These are phyloP conservation scores for Steromphala cineraria DNA, from an alignment of 2,888 invertebrate genomes.

Conservation along the genomic window DNA sequence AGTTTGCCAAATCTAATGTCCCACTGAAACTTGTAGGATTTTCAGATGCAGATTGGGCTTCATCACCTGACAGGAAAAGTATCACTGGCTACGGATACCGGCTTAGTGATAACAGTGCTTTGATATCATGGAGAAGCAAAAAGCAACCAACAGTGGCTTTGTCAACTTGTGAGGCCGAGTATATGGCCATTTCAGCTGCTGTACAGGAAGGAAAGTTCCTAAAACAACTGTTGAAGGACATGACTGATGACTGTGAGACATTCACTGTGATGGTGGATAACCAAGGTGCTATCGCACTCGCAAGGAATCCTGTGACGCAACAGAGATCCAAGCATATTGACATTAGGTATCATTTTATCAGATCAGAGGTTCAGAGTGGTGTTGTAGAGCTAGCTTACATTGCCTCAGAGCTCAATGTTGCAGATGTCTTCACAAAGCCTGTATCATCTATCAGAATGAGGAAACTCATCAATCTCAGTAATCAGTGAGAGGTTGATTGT, in stretches of 20 bases:
- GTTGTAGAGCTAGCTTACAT: background rate
- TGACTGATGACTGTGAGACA: background rate
- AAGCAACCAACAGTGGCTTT: slow-evolving; percentile 41
- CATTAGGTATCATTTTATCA: background rate
- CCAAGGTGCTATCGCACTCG: slow-evolving; percentile 29
- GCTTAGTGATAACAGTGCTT: slow-evolving; percentile 18
- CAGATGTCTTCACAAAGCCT: slow-evolving; percentile 12
- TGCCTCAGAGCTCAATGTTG: background rate
- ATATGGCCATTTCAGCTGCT: slow-evolving; percentile 44
- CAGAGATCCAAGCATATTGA: slow-evolving; percentile 7
- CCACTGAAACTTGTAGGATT: too few species aligned
- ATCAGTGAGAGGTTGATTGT: background rate
- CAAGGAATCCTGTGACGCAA: background rate
- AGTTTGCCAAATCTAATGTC: background rate
- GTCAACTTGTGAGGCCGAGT: slow-evolving; percentile 50
- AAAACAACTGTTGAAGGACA: background rate
- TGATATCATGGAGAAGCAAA: slow-evolving; percentile 33
- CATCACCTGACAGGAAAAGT: slow-evolving; percentile 16
- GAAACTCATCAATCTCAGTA: background rate
- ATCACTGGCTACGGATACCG: slow-evolving; percentile 23
- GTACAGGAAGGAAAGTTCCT: slow-evolving; percentile 36
- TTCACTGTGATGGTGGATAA: slow-evolving; percentile 33
- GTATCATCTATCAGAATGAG: background rate
- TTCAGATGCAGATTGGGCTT: slow-evolving; percentile 28
- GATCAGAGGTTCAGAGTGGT: background rate